Percentiles rank a stretch among this genome's conserved stretches.
Evolutionary conservation across 1,140 invertebrate species (phyloP).

Genomic region (Orius insidiosus): DNA sequence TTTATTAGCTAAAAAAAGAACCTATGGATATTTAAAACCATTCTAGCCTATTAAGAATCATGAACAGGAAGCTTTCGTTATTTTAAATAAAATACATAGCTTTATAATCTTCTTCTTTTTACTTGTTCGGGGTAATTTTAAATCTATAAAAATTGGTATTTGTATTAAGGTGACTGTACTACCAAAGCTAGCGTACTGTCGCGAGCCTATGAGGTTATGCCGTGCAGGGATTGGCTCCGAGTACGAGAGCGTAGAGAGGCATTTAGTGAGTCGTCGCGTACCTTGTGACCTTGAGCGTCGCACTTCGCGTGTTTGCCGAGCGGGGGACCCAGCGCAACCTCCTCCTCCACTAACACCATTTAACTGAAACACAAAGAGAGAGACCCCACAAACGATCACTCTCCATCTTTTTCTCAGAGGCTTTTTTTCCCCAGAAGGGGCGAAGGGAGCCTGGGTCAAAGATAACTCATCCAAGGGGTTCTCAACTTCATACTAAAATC

Average conservation of each 20-base stretch:
- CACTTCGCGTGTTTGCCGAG: conserved; percentile 28
- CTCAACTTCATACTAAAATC: not conserved
- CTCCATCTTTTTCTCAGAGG: not conserved
- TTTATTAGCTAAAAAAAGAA: no score
- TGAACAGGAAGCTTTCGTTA: no score
- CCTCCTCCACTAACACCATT: conserved; percentile 27
- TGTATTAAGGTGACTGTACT: conserved; percentile 39
- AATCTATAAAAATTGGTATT: conserved; percentile 3
- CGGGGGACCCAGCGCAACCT: conserved; percentile 18
- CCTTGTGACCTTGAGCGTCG: conserved; percentile 69
- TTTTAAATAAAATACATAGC: no score
- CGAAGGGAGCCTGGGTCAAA: no score
- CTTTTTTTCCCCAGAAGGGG: no score
- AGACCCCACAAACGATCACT: conserved; percentile 7
- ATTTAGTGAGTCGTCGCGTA: conserved; percentile 68
- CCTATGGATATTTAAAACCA: not conserved
- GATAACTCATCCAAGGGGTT: not conserved
- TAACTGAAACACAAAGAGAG: conserved; percentile 12
- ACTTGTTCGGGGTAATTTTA: no score
- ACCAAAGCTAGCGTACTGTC: conserved; percentile 86
- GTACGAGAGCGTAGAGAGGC: conserved; percentile 61
- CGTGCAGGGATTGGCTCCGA: conserved; percentile 36
- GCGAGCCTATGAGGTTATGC: conserved; percentile 50
- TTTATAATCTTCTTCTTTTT: no score
- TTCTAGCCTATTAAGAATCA: conserved; percentile 3